Percentiles rank a stretch among this genome's conserved stretches.
Conservation (phyloP, 2,113 vertebrate species). For the Nothoprocta perdicaria region DNA sequence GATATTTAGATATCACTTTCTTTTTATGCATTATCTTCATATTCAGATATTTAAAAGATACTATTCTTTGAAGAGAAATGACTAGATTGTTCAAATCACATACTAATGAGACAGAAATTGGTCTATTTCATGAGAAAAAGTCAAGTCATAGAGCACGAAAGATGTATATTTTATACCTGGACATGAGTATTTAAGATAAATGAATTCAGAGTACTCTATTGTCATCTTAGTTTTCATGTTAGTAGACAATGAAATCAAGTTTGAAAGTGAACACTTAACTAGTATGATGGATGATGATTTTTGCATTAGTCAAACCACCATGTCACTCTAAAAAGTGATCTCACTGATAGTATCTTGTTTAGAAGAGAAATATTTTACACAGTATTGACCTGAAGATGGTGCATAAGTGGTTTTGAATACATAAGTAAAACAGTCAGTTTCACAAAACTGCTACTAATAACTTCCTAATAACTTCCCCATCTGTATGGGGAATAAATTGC, state of each 20-base stretch:
- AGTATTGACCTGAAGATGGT: constrained; percentile 58
- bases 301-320: constrained; percentile 53
- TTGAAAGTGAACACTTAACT: constrained; percentile 46
- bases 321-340: constrained; percentile 34
- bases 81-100: neutral
- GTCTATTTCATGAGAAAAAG: constrained; percentile 34
- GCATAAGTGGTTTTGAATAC: constrained; percentile 52
- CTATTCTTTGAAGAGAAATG: neutral
- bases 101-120: neutral
- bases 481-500: neutral
- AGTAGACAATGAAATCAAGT: constrained; percentile 54
- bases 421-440: neutral
- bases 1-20: neutral
- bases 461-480: constrained; percentile 30
- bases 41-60: neutral
- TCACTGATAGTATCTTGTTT: neutral
- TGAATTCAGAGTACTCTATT: constrained; percentile 49
- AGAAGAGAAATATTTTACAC: constrained; percentile 51
- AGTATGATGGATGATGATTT: constrained; percentile 47
- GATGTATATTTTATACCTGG: constrained; percentile 28
- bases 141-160: constrained; percentile 20
- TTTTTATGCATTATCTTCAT: neutral
- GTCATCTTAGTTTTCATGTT: constrained; percentile 50
- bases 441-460: constrained; percentile 19
- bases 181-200: constrained; percentile 36